A percentile compares a stretch with the other conserved stretches of the same genome.
These are phyloP conservation scores for Larimichthys crocea DNA, from an alignment of 2,113 vertebrate species.

Conservation along the genomic window DNA sequence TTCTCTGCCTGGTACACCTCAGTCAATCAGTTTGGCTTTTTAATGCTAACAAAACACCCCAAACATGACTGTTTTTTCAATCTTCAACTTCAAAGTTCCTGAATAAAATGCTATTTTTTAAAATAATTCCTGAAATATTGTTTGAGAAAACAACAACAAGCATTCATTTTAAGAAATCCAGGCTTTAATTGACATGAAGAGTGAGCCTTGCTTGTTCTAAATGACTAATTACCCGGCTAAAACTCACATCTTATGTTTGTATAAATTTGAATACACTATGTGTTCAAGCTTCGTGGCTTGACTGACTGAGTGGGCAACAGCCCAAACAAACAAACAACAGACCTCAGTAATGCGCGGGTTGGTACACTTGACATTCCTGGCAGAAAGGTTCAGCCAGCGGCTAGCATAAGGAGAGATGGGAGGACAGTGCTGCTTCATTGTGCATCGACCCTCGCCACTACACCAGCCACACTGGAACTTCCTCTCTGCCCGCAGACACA, in stretches of 20 bases:
- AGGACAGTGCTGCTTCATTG: slow-evolving; percentile 88
- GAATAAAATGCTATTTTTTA: not conserved
- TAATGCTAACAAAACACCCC: not conserved
- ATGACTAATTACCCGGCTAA: not conserved
- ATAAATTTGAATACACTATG: not conserved
- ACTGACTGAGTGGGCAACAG: slow-evolving; percentile 1
- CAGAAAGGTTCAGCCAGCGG: slow-evolving; percentile 92
- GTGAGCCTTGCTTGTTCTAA: not conserved
- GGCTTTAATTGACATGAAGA: not conserved
- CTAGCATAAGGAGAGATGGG: slow-evolving; percentile 72
- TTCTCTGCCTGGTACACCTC: not conserved
- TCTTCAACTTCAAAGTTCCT: not conserved
- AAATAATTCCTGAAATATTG: not conserved
- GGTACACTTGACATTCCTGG: slow-evolving; percentile 92
- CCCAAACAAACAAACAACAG: slow-evolving; percentile 8
- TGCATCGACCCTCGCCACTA: slow-evolving; percentile 87
- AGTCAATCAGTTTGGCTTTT: not conserved
- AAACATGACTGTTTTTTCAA: not conserved
- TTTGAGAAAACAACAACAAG: not conserved
- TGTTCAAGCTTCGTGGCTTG: not conserved
- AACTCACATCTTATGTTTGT: slow-evolving; percentile 8
- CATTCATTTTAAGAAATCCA: not conserved
- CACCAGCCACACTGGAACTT: slow-evolving; percentile 97
- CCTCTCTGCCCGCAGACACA: slow-evolving; percentile 93
- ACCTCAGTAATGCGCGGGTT: slow-evolving; percentile 96